phyloP scores from a whole-genome alignment of 1,140 invertebrate genomes.

The Drepana arcuata region DNA sequence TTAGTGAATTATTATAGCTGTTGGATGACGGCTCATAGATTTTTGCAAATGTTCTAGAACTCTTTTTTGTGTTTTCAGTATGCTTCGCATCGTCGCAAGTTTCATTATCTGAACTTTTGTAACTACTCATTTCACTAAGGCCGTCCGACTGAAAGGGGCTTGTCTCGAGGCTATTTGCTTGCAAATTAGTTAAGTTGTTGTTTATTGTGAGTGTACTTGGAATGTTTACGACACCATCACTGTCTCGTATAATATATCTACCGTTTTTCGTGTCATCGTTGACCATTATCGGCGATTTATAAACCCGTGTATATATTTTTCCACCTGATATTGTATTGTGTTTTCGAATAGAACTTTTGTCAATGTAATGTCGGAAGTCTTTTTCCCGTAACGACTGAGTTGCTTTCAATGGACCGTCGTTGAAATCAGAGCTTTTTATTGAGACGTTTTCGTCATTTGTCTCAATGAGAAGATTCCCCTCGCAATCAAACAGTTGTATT shows the following conservation, averaged over 20 bases:
- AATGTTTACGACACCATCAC: slow-evolving; percentile 48
- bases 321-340: slow-evolving; percentile 60
- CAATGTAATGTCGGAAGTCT: slow-evolving; percentile 47
- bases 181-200: slow-evolving; percentile 35
- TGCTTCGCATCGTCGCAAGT: slow-evolving; percentile 33
- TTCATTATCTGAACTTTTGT: slow-evolving; percentile 71
- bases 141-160: slow-evolving; percentile 50
- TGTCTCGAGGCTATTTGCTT: slow-evolving; percentile 50
- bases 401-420: slow-evolving; percentile 31
- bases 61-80: slow-evolving; percentile 19
- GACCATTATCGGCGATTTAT: slow-evolving; percentile 24
- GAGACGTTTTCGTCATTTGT: slow-evolving; percentile 70
- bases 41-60: slow-evolving; percentile 2
- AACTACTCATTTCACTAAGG: slow-evolving; percentile 62
- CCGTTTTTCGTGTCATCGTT: slow-evolving; percentile 22
- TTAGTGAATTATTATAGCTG: slow-evolving; percentile 7
- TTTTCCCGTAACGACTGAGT: slow-evolving; percentile 54
- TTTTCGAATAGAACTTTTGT: slow-evolving; percentile 48
- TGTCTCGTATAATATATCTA: slow-evolving; percentile 34
- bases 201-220: slow-evolving; percentile 49
- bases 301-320: slow-evolving; percentile 61
- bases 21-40: neutral
- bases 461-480: slow-evolving; percentile 66
- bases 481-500: slow-evolving; percentile 69
- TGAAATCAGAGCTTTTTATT: slow-evolving; percentile 58